These are phyloP conservation scores for Agrochola litura DNA, from an alignment of 2,888 invertebrate species.

Conservation along the genomic window DNA sequence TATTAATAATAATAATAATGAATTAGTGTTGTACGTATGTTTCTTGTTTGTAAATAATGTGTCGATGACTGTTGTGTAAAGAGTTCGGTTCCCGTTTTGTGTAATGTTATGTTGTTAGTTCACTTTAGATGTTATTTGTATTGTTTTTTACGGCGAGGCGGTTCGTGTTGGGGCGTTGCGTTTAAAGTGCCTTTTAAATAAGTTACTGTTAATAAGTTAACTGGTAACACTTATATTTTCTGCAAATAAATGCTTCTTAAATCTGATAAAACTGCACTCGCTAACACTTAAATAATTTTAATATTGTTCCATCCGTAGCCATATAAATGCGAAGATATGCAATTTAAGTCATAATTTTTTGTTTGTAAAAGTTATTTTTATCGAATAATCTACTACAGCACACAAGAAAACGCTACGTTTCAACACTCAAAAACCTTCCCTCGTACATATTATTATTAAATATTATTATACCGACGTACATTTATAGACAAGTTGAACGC, in stretches of 20 bases:
- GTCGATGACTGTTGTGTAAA: constrained; percentile 85
- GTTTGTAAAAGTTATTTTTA: neutral
- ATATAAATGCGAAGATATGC: neutral
- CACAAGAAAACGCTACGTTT: constrained; percentile 13
- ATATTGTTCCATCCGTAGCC: neutral
- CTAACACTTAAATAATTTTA: neutral
- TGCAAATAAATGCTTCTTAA: too few species aligned
- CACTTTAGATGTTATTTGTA: constrained; percentile 72
- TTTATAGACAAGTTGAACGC: constrained; percentile 49
- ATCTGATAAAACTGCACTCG: neutral
- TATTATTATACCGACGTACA: constrained; percentile 51
- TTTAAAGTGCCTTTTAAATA: constrained; percentile 2
- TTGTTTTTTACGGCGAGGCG: constrained; percentile 43
- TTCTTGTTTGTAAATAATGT: constrained; percentile 74
- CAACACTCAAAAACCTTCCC: constrained; percentile 24
- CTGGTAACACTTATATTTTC: neutral
- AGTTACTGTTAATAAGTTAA: neutral
- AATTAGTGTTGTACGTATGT: constrained; percentile 70
- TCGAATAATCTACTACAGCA: neutral
- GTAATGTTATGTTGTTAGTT: constrained; percentile 72
- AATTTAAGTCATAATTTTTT: neutral
- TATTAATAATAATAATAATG: constrained; percentile 70
- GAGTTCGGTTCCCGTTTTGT: constrained; percentile 69
- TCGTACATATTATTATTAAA: constrained; percentile 44
- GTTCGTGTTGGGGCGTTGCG: constrained; percentile 35